Evolutionary conservation across 2,113 vertebrate genomes (phyloP), one percentile per base, ranked within the genome.

Genomic region (Chamaea fasciata): DNA sequence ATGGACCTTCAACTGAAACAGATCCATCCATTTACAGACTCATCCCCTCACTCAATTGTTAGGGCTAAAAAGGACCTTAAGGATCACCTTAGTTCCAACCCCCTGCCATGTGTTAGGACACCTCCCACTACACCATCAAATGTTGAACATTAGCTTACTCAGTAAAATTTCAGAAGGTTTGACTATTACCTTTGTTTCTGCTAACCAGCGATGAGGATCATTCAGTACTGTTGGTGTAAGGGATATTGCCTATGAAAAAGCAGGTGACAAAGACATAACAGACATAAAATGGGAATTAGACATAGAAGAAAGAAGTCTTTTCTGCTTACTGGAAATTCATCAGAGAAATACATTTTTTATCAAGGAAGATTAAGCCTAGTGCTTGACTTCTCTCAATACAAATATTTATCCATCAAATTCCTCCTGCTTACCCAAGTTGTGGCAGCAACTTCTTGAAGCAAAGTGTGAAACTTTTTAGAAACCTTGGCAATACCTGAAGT

Each of bases 141-240:
- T 22, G 19, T 23, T 69, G 50, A 11, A 33, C 62, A 83, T 67
- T n/a, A 81, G 16, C 9, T 78, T 52, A 63, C 22, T 74, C 46
- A 57, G 27, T 49, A 83, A 83, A 65, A 83, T 60, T 69, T 30
- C 64, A 80, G 31, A 17, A 92, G n/a, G 39, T 46, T 59, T 85
- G 28, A 82, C n/a, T 56, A 63, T 95, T 98, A 99, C 99, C 99
- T 99, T 99, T 91, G 98, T 98, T 97, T 99, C 99, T 92, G 99
- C 99, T 56, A 99, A 96, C 99, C 99, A 99, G 88, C 97, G 97
- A 96, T 99, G 99, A 92, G 98, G 98, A 87, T 99, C 99, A 92
- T 97, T 98, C 87, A 97, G 98, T 92, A 98, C 94, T 41, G 92
- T 98, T 87, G 98, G 95, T 87, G 95, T 98, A 92, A 98, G 97